Evolutionary conservation across 2,888 invertebrate species (phyloP).

Genomic region (Athetis lepigone): DNA sequence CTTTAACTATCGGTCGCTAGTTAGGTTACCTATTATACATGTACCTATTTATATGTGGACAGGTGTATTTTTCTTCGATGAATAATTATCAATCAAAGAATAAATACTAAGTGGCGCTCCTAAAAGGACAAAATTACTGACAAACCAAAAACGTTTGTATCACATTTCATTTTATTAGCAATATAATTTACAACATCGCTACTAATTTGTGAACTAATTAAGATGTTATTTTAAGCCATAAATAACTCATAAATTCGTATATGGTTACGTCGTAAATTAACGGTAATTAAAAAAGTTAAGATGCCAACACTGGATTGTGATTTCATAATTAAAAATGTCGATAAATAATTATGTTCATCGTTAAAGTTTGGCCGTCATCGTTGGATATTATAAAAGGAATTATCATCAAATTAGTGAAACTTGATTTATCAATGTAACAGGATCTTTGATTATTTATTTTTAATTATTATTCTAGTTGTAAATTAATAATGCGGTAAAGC

Average conservation of each 20-base stretch:
- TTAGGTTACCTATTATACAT: too few relatives aligned
- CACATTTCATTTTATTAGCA: conserved; percentile 32
- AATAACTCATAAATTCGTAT: conserved; percentile 46
- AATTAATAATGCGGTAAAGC: background rate
- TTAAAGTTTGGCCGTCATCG: background rate
- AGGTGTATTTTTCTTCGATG: too few relatives aligned
- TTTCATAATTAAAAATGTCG: conserved; percentile 45
- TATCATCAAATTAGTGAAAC: conserved; percentile 17
- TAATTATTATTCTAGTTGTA: background rate
- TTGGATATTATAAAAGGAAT: conserved; percentile 8
- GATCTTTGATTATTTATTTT: background rate
- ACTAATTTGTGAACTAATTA: conserved; percentile 51
- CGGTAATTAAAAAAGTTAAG: conserved; percentile 41
- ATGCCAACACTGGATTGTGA: conserved; percentile 38
- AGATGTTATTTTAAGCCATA: conserved; percentile 50
- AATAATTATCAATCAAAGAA: too few relatives aligned
- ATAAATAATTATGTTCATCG: conserved; percentile 29
- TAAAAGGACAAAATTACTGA: conserved; percentile 6
- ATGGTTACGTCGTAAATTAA: conserved; percentile 49
- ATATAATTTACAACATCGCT: conserved; percentile 43
- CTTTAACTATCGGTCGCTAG: too few relatives aligned
- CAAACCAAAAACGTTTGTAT: background rate
- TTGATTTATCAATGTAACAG: conserved; percentile 7
- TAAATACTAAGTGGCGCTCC: background rate
- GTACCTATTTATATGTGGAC: too few relatives aligned